Evolutionary conservation across 2,888 invertebrate species (phyloP).

Genomic region (Eledone cirrhosa): DNA sequence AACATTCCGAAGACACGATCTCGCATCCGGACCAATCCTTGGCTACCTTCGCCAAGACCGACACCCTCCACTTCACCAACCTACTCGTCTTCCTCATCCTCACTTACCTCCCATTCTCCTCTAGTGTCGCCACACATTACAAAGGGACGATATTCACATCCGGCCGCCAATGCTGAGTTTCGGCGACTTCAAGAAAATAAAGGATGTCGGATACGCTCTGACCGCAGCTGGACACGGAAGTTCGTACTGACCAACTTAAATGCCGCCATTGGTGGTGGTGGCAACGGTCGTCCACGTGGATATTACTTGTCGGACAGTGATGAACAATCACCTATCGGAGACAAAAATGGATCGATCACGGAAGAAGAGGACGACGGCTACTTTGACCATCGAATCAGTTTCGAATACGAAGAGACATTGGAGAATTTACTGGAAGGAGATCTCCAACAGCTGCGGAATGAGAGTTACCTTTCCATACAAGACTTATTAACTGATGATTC

Average conservation of each 20-base stretch:
- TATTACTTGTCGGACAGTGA: slow-evolving; percentile 28
- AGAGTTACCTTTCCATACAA: slow-evolving; percentile 38
- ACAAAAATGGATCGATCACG: slow-evolving; percentile 18
- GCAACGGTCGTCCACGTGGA: slow-evolving; percentile 1
- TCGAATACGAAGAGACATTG: slow-evolving; percentile 48
- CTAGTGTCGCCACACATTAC: slow-evolving; percentile 21
- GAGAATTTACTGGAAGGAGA: slow-evolving; percentile 47
- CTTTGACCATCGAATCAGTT: slow-evolving; percentile 46
- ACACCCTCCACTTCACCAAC: slow-evolving; percentile 37
- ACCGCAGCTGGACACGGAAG: slow-evolving; percentile 27
- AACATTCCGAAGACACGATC: slow-evolving; percentile 46
- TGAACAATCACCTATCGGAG: slow-evolving; percentile 22
- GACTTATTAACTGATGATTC: slow-evolving; percentile 41
- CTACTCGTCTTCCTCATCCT: slow-evolving; percentile 29
- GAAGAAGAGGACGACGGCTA: slow-evolving; percentile 32
- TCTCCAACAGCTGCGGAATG: slow-evolving; percentile 11
- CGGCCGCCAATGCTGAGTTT: background rate
- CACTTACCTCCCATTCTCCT: slow-evolving; percentile 26
- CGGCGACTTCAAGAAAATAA: background rate
- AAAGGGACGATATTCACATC: slow-evolving; percentile 18
- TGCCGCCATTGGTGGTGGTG: background rate
- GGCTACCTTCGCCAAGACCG: slow-evolving; percentile 56
- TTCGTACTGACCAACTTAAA: slow-evolving; percentile 23
- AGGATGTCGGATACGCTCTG: background rate
- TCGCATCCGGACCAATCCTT: slow-evolving; percentile 59